phyloP scores from a whole-genome alignment of 2,113 vertebrate species.

The Hepsetus odoe region DNA sequence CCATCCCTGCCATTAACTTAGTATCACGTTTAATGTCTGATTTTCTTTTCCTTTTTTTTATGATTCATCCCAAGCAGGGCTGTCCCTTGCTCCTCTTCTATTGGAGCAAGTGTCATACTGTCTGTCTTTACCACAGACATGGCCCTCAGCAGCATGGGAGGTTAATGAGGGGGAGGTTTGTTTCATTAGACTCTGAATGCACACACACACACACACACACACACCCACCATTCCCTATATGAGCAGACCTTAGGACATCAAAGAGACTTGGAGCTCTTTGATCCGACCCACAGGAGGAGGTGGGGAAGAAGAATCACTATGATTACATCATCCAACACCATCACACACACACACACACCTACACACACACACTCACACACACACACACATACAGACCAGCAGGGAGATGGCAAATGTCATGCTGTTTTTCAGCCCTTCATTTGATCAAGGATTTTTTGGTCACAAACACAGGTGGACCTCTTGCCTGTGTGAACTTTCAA shows the following conservation, averaged over 20 bases:
- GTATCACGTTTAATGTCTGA: constrained; percentile 48
- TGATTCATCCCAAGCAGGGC: constrained; percentile 60
- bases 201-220: neutral
- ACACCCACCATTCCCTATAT: constrained; percentile 31
- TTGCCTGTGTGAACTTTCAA: constrained; percentile 63
- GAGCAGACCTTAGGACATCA: constrained; percentile 62
- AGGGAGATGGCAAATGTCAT: constrained; percentile 66
- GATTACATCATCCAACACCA: constrained; percentile 56
- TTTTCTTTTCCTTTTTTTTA: constrained; percentile 25
- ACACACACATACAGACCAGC: constrained; percentile 53
- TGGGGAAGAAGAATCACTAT: constrained; percentile 41
- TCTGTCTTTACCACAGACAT: constrained; percentile 47
- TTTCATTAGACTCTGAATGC: constrained; percentile 67
- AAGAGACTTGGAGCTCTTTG: constrained; percentile 64
- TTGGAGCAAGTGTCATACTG: constrained; percentile 30
- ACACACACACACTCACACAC: constrained; percentile 26
- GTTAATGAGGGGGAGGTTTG: constrained; percentile 70
- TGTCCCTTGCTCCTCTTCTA: constrained; percentile 31
- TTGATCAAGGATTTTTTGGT: constrained; percentile 58
- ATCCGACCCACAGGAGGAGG: constrained; percentile 60
- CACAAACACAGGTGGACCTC: constrained; percentile 51
- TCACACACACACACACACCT: constrained; percentile 46
- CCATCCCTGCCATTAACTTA: constrained; percentile 57
- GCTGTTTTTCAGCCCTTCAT: constrained; percentile 63
- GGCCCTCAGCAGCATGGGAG: constrained; percentile 51